Evolutionary conservation across 2,113 vertebrate species (phyloP).

Genomic region (Parus major): DNA sequence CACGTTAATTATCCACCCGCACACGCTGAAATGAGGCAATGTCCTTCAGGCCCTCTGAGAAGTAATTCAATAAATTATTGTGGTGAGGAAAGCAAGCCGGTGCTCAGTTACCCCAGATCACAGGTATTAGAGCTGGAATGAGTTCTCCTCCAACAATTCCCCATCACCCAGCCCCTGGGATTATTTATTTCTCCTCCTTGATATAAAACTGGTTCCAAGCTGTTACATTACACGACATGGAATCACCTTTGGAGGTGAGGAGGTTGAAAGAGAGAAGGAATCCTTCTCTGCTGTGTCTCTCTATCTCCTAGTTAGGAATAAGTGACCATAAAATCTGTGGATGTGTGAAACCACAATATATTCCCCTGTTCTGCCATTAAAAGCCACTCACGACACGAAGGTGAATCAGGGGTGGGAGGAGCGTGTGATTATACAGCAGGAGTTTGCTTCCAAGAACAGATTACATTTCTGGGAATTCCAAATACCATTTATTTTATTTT

Average conservation of each 20-base stretch:
- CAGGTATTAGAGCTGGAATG: background rate
- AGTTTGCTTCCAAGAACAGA: slow-evolving; percentile 64
- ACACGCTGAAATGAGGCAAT: fast-evolving
- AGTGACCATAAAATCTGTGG: slow-evolving; percentile 70
- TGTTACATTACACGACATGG: background rate
- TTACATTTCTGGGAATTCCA: slow-evolving; percentile 67
- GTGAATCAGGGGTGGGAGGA: slow-evolving; percentile 46
- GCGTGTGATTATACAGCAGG: slow-evolving; percentile 11
- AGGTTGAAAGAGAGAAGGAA: background rate
- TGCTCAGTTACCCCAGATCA: background rate
- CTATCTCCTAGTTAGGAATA: slow-evolving; percentile 71
- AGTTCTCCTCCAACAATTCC: background rate
- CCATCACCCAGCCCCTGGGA: background rate
- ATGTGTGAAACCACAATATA: slow-evolving; percentile 79
- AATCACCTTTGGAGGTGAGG: background rate
- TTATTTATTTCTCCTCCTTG: background rate
- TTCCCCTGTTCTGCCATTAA: slow-evolving; percentile 75
- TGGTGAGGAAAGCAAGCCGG: background rate
- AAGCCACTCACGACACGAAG: slow-evolving; percentile 56
- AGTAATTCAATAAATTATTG: background rate
- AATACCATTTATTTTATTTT: slow-evolving; percentile 49
- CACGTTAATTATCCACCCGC: fast-evolving
- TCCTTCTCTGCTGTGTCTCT: slow-evolving; percentile 47
- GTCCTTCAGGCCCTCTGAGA: background rate
- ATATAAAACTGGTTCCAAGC: background rate